Evolutionary conservation across 2,888 invertebrate genomes (phyloP), one percentile per base, ranked within the genome.

Genomic region (Coelopa pilipes): DNA sequence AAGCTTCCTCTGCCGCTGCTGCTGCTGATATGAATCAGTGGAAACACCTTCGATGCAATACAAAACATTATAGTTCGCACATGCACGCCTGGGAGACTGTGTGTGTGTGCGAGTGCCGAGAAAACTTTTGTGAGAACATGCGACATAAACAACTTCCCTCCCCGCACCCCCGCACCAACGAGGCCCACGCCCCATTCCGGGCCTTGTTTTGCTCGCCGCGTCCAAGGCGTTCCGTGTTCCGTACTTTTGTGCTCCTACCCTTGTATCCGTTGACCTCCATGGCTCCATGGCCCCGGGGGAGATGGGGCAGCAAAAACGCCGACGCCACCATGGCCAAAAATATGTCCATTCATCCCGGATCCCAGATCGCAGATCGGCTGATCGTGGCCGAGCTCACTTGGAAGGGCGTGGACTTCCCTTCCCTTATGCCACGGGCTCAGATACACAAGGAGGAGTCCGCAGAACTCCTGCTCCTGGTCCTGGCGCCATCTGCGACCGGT

Each of bases 61-160:
- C 15, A 66, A 50, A 21, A 66, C 21, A 49, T 21, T 49, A 50
- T 50, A 66, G 4, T 49, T 49, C 50, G 50, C 66, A 66, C 15
- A 50, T 46, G 2, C 11, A 45, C 5, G 12, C 24, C 34, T 62
- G 24, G 24, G n/a, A 15, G 21, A 12, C 19, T 21, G 3, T 21
- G n/a, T 10, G 21, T 19, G 57, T 21, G 3, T 21, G n/a, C 1
- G 4, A 19, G 57, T 15, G 62, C 45, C n/a, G 11, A 59, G 24
- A 60, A 62, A 62, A 34, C 11, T 62, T 62, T 62, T 62, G 62
- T 24, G 45, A 10, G 45, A 53, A 53, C 62, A 62, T 45, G 62
- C 62, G 62, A 62, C 62, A 62, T 34, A 62, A 5, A 62, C 21
- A 10, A 15, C 24, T 62, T 62, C 7, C 3, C 57, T 9, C 3